Base-by-base conservation (phyloP, 53 echinoderm and acorn worm genomes). In the Hippasteria phrygiana region DNA sequence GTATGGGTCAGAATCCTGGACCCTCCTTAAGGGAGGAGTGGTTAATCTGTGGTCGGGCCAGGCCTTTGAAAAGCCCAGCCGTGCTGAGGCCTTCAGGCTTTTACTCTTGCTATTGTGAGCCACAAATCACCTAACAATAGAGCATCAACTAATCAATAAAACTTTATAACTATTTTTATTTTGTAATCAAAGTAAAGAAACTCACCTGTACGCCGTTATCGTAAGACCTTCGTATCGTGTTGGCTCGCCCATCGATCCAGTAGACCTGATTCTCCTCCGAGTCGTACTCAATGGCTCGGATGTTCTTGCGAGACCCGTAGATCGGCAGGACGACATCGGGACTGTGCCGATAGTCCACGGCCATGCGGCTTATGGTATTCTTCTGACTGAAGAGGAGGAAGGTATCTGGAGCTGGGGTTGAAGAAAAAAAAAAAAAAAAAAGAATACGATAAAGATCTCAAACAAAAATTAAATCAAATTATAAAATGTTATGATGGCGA, bases 261-360 rank as follows among this genome's bases (percentile, higher is more conserved):
- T 94, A 89, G 4, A 96, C 56, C 2, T 78, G 71, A 70, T 92
- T 89, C 73, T 94, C 80, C 14, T 76, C 77, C 17, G 55, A 74
- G 71, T 98, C 98, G 71, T 89, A 98, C 40, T 94, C 98, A 35
- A 98, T 94, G 39, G 90, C 91, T 33, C 91, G 94, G 40, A 96
- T 91, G 90, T 83, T 93, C 53, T 50, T 85, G 43, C 90, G 90
- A 16, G 91, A 32, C 12, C 77, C 84, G 56, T 92, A 87, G 91
- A 98, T 94, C 14, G 95, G 98, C 2, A 96, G 93, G 40, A 92
- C 77, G 17, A 98, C 78, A 62, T 98, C 95, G 18, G 97, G 96
- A 14, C 89, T 80, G 1, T 92, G 75, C 22, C 74, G 78, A 88
- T 85, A 90, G 89, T 95, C 92, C 20, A 93, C 79, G 17, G 82